A percentile compares a stretch with the other conserved stretches of the same genome.
These are phyloP conservation scores for Pantherophis alleghaniensis DNA, from an alignment of 2,797 vertebrate genomes.

Conservation along the genomic window DNA sequence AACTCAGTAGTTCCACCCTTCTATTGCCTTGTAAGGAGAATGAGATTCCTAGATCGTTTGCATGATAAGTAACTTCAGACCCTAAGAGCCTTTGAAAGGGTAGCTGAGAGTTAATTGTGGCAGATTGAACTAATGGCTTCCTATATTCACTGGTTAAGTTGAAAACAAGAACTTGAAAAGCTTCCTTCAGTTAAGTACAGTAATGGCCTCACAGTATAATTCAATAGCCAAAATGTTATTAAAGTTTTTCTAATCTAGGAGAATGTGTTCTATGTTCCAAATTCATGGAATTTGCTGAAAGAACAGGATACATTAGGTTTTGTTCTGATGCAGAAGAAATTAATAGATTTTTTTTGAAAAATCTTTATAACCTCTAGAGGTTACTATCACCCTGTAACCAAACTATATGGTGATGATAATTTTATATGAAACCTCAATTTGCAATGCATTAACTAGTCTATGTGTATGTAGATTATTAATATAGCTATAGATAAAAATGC, in stretches of 20 bases:
- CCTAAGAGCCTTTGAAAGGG: constrained; percentile 67
- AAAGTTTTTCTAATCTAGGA: constrained; percentile 37
- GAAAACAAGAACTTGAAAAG: constrained; percentile 59
- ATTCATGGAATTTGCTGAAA: constrained; percentile 51
- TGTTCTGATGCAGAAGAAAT: constrained; percentile 43
- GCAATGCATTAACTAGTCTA: background rate
- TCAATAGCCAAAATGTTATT: constrained; percentile 58
- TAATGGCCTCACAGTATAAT: constrained; percentile 31
- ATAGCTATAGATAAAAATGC: background rate
- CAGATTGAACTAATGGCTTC: constrained; percentile 69
- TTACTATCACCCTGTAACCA: background rate
- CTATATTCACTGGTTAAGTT: constrained; percentile 65
- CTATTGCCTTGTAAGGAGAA: constrained; percentile 65
- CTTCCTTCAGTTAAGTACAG: constrained; percentile 44
- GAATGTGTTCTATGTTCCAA: constrained; percentile 40
- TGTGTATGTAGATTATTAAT: background rate
- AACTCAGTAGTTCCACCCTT: constrained; percentile 76
- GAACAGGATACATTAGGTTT: constrained; percentile 27
- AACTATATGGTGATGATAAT: background rate
- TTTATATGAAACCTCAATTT: constrained; percentile 10
- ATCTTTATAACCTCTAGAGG: background rate
- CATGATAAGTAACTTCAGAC: constrained; percentile 76
- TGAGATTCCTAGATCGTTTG: constrained; percentile 76
- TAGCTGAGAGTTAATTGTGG: constrained; percentile 71
- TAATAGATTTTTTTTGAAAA: background rate